Evolutionary conservation across 2,113 vertebrate species (phyloP), one percentile per base, ranked within the genome.

Genomic region (Prunella himalayana): DNA sequence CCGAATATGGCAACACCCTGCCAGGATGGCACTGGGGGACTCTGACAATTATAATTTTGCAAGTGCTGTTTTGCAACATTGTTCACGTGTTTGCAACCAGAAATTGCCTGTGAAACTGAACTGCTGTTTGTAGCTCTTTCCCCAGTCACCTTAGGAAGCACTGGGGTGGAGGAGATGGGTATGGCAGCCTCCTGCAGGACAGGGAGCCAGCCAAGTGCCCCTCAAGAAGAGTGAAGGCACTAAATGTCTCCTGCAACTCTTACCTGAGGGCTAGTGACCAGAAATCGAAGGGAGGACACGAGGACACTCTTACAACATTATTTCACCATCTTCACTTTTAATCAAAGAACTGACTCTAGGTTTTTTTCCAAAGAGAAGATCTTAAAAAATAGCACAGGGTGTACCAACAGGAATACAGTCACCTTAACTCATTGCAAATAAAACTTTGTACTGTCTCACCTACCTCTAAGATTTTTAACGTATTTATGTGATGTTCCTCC

Each of bases 151-250:
- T 41, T 10, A 23, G 21, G 35, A 82, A 64, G 71, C 0, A 0
- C 0, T 47, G 41, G 44, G 35, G 13, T 0, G 1, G 30, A n/a
- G 17, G 11, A 19, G n/a, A 13, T 10, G 37, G 19, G 8, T 24
- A 64, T 2, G 10, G 13, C 27, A 69, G 12, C 8, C 68, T 49
- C 12, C 37, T 11, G 28, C 12, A 10, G 39, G 21, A 79, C 1
- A 33, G 11, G 4, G 14, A 14, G 7, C 2, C 70, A 51, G 61
- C 5, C 2, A 35, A 49, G 49, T 15, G 17, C 10, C 13, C 8
- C 14, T 76, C 21, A 64, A 35, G 28, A 27, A 21, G 37, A 53
- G 24, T 0, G 3, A 24, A 64, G 27, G 39, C 54, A 35, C 7
- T 2, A 21, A 56, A 39, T 42, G 15, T 35, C 45, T 75, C 47